A percentile compares a stretch with the other conserved stretches of the same genome.
phyloP scores from a whole-genome alignment of 2,888 invertebrate genomes.

The Atethmia centrago region DNA sequence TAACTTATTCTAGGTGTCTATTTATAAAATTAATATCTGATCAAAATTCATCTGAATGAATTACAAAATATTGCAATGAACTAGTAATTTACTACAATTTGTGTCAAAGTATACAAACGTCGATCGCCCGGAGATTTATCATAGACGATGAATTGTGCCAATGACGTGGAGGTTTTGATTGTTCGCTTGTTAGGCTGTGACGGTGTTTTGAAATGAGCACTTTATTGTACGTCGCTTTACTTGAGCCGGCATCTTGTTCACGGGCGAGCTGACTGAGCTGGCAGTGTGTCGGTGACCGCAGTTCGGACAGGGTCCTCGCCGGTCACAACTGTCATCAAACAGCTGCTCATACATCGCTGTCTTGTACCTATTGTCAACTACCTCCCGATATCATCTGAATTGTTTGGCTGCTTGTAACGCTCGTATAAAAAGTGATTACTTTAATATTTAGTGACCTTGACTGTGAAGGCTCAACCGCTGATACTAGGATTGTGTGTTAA shows the following conservation, averaged over 20 bases:
- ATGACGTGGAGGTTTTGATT: constrained; percentile 77
- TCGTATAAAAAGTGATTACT: constrained; percentile 60
- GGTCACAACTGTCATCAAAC: constrained; percentile 54
- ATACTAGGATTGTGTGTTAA: constrained; percentile 58
- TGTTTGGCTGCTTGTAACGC: constrained; percentile 54
- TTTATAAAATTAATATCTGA: not conserved
- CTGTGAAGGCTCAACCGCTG: constrained; percentile 48
- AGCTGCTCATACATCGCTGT: constrained; percentile 47
- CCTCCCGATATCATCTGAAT: constrained; percentile 51
- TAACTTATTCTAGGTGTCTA: not conserved
- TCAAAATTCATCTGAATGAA: constrained; percentile 8
- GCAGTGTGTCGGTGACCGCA: constrained; percentile 85
- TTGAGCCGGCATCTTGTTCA: constrained; percentile 77
- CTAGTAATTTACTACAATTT: constrained; percentile 33
- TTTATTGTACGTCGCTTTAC: constrained; percentile 78
- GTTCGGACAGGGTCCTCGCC: constrained; percentile 79
- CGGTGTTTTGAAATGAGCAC: constrained; percentile 77
- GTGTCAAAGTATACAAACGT: constrained; percentile 45
- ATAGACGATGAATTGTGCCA: constrained; percentile 70
- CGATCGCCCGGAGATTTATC: constrained; percentile 63
- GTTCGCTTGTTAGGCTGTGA: constrained; percentile 74
- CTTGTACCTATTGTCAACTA: constrained; percentile 24
- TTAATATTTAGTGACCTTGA: constrained; percentile 61
- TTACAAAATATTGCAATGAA: constrained; percentile 18
- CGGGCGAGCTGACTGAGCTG: constrained; percentile 75